Percentiles rank a stretch among this genome's conserved stretches.
phyloP scores from a whole-genome alignment of 2,888 invertebrate genomes.

The Synergus laeviventris region DNA sequence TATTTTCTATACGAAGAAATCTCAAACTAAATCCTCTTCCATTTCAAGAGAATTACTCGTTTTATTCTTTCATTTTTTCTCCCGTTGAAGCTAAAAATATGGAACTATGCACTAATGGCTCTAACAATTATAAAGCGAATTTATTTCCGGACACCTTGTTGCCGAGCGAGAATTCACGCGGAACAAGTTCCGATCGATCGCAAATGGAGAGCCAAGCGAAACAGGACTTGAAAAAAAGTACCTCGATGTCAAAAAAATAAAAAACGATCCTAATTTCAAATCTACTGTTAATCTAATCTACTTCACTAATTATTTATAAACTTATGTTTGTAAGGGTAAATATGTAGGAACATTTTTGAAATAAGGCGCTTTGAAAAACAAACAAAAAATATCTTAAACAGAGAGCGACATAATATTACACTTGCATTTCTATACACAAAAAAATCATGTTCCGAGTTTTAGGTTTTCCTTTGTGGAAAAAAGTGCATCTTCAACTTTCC shows the following conservation, averaged over 20 bases:
- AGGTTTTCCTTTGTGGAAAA: neutral
- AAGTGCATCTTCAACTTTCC: constrained; percentile 14
- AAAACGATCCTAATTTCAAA: neutral
- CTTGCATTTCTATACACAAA: neutral
- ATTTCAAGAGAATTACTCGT: neutral
- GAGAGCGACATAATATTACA: neutral
- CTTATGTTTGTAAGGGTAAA: neutral
- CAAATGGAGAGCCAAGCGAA: constrained; percentile 25
- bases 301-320: too few species aligned
- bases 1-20: neutral
- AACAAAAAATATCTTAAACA: neutral
- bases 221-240: constrained; percentile 24
- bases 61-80: neutral
- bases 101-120: constrained; percentile 13
- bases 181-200: constrained; percentile 57
- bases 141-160: constrained; percentile 67
- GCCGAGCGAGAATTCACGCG: constrained; percentile 65
- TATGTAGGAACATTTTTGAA: neutral
- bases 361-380: neutral
- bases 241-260: neutral
- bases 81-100: constrained; percentile 19
- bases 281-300: too few species aligned
- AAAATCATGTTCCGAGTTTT: neutral
- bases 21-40: neutral
- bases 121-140: constrained; percentile 50